Conservation (phyloP, 1,140 invertebrate genomes). For the Bombus difficillimus region DNA sequence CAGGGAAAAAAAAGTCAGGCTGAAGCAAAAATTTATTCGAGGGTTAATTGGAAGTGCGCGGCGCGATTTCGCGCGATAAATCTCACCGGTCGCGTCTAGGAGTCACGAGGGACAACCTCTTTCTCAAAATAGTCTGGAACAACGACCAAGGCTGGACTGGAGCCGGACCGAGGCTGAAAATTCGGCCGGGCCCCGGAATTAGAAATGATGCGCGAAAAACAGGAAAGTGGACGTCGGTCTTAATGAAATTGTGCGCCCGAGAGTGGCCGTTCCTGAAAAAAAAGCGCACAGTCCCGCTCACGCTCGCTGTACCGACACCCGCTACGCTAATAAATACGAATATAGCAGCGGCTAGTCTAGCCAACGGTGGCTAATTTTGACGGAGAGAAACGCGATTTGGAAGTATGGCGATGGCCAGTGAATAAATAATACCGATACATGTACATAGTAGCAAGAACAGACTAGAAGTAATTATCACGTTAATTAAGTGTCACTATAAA, state of each 20-base stretch:
- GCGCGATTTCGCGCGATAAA: conserved; percentile 41
- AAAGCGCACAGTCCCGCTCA: neutral
- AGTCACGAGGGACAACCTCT: neutral
- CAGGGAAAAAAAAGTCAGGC: neutral
- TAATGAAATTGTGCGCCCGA: conserved; percentile 35
- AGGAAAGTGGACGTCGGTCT: conserved; percentile 6
- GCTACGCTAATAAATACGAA: conserved; percentile 7
- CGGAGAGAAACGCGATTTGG: neutral
- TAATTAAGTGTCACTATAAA: conserved; percentile 39
- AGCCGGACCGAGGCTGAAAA: conserved; percentile 1
- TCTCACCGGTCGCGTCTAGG: conserved; percentile 11
- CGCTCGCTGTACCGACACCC: too few relatives aligned
- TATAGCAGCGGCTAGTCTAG: neutral
- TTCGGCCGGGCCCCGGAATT: conserved; percentile 16
- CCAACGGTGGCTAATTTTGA: neutral
- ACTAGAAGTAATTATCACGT: conserved; percentile 10
- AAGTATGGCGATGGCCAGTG: neutral
- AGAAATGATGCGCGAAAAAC: conserved; percentile 20
- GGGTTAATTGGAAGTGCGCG: conserved; percentile 34
- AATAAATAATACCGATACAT: neutral
- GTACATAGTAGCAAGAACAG: too few relatives aligned
- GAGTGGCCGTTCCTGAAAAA: neutral
- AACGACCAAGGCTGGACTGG: neutral
- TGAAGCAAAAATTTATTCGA: conserved; percentile 21
- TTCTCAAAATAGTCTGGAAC: conserved; percentile 14